These are phyloP conservation scores for Phylloscopus trochilus DNA, from an alignment of 2,113 vertebrate genomes.

Conservation along the genomic window DNA sequence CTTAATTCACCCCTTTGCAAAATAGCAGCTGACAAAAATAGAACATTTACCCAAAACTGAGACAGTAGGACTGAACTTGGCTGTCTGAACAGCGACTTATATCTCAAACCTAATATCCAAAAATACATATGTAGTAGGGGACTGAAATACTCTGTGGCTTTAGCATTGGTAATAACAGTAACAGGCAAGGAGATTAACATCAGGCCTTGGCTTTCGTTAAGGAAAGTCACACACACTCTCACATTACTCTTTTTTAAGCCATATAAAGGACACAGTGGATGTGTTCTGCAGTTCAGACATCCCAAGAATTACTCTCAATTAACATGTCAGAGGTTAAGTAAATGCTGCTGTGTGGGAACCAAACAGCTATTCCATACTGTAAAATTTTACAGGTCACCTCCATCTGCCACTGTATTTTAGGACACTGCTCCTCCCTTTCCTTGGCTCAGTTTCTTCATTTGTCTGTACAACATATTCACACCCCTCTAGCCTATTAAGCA, in stretches of 20 bases:
- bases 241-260: neutral
- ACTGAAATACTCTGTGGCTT: neutral
- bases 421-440: neutral
- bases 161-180: neutral
- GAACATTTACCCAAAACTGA: neutral
- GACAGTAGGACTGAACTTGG: neutral
- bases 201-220: neutral
- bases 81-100: neutral
- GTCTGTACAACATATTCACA: neutral
- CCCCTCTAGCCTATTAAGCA: neutral
- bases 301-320: constrained; percentile 2
- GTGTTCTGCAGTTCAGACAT: neutral
- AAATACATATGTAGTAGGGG: neutral
- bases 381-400: neutral
- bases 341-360: neutral
- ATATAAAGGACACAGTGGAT: neutral
- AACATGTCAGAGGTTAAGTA: constrained; percentile 8
- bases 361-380: neutral
- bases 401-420: neutral
- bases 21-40: neutral
- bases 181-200: neutral
- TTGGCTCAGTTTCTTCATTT: neutral
- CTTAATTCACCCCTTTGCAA: neutral
- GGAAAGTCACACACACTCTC: neutral
- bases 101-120: neutral